These are phyloP conservation scores for Anhinga anhinga DNA, from an alignment of 2,113 vertebrate genomes.

Conservation along the genomic window DNA sequence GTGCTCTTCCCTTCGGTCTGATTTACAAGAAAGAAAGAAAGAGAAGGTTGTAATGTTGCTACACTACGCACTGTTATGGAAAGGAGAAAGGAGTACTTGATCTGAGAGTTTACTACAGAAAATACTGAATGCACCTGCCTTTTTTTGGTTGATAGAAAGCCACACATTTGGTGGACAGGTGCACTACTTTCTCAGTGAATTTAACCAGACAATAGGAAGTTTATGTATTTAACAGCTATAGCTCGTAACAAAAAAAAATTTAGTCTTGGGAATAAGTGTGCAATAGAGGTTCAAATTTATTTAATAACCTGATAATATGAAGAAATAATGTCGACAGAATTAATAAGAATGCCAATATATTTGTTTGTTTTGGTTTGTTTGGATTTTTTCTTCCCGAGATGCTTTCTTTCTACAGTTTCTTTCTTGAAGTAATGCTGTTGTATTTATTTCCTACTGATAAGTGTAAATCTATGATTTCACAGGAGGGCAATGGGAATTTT, in stretches of 20 bases:
- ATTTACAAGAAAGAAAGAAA: slow-evolving; percentile 80
- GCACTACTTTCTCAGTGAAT: background rate
- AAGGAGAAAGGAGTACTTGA: slow-evolving; percentile 57
- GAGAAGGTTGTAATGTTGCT: slow-evolving; percentile 78
- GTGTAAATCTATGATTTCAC: background rate
- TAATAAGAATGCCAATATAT: background rate
- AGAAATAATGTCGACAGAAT: background rate
- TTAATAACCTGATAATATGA: background rate
- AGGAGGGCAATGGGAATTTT: background rate
- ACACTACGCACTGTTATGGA: slow-evolving; percentile 56
- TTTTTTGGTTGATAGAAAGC: background rate
- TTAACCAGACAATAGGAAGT: too few relatives aligned
- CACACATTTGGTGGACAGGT: background rate
- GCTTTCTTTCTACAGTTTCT: background rate
- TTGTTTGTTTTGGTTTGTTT: background rate
- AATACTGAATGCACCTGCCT: background rate
- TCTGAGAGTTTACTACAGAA: background rate
- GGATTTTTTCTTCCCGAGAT: background rate
- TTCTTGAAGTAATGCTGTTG: background rate
- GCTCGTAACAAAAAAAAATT: background rate
- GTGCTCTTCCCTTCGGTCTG: slow-evolving; percentile 79
- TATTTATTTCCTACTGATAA: background rate
- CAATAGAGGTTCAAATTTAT: background rate
- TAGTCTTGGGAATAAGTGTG: background rate
- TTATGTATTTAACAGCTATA: background rate